Evolutionary conservation across 2,113 vertebrate species (phyloP), one percentile per base, ranked within the genome.

Genomic region (Bettongia penicillata): DNA sequence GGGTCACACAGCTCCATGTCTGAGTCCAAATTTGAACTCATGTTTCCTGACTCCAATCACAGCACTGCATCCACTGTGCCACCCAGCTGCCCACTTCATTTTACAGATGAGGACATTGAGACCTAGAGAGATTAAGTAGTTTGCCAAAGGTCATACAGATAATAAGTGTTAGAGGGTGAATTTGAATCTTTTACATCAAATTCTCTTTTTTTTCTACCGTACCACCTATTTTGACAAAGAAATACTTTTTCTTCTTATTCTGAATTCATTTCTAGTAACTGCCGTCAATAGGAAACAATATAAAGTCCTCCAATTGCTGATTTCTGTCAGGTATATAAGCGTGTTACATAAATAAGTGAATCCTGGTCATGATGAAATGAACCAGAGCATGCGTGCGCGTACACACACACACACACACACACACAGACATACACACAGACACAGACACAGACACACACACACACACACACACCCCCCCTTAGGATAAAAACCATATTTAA

Each of bases 301-400:
- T 31, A 47, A 84, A 93, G 49, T 91, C 53, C 25, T 90, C 90
- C 49, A 92, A 51, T 89, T 90, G 50, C 89, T 97, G 47, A 77
- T 95, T 95, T 96, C 52, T 97, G 24, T 68, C 90, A 94, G 1
- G 93, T 95, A 23, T n/a, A 77, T 84, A 43, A 23, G n/a, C 68
- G 43, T 22, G 26, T 96, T 14, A 90, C 24, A 47, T 97, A 92
- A 91, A 26, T 91, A 8, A 49, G 37, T 91, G 0, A 61, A 49
- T 8, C 50, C 6, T 68, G 48, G 12, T 90, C 51, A 51, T 94
- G 31, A 31, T 77, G 11, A 49, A 55, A 22, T 77, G 77, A 94
- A 28, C 89, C 53, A 57, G 89, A 90, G 37, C 91, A 28, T 7
- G 22, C 89, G 91, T 95, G 37, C 37, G 11, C 37, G 37, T 12